A percentile compares a stretch with the other conserved stretches of the same genome.
Evolutionary conservation across 2,888 invertebrate species (phyloP).

Genomic region (Tetragnatha montana): DNA sequence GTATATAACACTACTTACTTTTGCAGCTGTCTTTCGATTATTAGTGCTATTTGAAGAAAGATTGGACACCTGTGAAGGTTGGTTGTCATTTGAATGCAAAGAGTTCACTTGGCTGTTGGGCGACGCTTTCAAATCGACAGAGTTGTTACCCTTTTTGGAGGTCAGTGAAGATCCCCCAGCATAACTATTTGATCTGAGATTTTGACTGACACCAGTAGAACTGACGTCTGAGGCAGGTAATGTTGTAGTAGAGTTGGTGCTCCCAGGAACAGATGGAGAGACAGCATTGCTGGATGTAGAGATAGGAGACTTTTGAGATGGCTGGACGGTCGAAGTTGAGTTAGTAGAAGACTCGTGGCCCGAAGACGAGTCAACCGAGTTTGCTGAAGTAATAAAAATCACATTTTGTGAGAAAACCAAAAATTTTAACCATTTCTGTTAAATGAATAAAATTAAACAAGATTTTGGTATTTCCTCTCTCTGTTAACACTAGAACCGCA

Average conservation of each 20-base stretch:
- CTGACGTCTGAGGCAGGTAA: conserved; percentile 59
- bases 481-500: no score
- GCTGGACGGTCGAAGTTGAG: conserved; percentile 61
- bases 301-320: conserved; percentile 59
- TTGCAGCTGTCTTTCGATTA: conserved; percentile 45
- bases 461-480: no score
- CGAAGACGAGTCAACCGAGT: conserved; percentile 59
- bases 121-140: conserved; percentile 44
- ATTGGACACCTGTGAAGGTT: conserved; percentile 49
- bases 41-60: conserved; percentile 22
- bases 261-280: conserved; percentile 63
- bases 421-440: no score
- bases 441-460: no score
- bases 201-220: conserved; percentile 67
- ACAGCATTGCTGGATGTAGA: conserved; percentile 52
- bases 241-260: conserved; percentile 57
- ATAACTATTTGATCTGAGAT: conserved; percentile 65
- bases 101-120: conserved; percentile 62
- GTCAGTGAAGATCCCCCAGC: conserved; percentile 33
- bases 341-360: conserved; percentile 39
- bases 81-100: conserved; percentile 50
- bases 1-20: conserved; percentile 43
- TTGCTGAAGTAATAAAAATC: conserved; percentile 25
- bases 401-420: no score
- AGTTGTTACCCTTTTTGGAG: conserved; percentile 43